Evolutionary conservation across 2,797 vertebrate genomes (phyloP).

Genomic region (Acanthopagrus latus): DNA sequence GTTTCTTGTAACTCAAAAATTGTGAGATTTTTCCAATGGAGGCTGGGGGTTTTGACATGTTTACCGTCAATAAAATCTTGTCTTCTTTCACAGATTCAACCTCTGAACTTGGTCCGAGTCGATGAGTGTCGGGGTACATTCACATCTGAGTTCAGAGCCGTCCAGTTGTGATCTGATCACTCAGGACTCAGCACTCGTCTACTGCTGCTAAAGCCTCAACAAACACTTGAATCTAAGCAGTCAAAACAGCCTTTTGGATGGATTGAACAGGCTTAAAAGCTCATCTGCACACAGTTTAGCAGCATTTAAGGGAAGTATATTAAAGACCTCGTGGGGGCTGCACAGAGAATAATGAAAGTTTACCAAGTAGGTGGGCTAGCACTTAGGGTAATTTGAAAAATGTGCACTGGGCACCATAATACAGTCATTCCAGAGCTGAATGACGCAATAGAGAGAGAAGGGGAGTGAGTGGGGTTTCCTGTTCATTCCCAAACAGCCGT

Average conservation of each 20-base stretch:
- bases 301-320: background rate
- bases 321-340: constrained; percentile 6
- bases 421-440: constrained; percentile 62
- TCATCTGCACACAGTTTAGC: constrained; percentile 5
- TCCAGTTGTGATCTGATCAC: too few relatives aligned
- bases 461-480: constrained; percentile 63
- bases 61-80: too few relatives aligned
- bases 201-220: background rate
- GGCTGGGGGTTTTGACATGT: too few relatives aligned
- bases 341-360: constrained; percentile 31
- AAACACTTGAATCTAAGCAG: background rate
- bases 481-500: constrained; percentile 66
- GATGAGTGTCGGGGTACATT: too few relatives aligned
- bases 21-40: too few relatives aligned
- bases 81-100: too few relatives aligned
- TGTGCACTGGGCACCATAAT: constrained; percentile 62
- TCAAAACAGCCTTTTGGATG: background rate
- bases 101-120: too few relatives aligned
- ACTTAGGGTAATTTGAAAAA: constrained; percentile 63
- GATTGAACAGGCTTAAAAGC: constrained; percentile 9
- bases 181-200: background rate
- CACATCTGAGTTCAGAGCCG: too few relatives aligned
- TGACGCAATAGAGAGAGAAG: constrained; percentile 64
- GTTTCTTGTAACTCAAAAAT: too few relatives aligned
- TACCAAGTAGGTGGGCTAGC: constrained; percentile 58